A percentile compares a stretch with the other conserved stretches of the same genome.
Conservation (phyloP, 2,888 invertebrate genomes). For the Entomobrya multifasciata region DNA sequence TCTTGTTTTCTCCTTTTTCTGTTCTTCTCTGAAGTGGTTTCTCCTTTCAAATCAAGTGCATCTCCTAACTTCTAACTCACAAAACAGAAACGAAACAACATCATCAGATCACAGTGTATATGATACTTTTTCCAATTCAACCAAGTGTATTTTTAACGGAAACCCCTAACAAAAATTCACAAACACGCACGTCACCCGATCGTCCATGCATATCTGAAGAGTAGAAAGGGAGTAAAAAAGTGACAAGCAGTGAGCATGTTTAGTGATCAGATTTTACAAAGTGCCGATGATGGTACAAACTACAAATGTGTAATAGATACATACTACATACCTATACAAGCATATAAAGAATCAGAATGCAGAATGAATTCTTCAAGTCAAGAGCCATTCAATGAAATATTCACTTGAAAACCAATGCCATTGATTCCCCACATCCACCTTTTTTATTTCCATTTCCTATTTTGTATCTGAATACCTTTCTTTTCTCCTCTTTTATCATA, state of each 20-base stretch:
- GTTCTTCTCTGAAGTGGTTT: constrained; percentile 38
- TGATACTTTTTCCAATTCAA: not conserved
- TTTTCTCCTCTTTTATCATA: not conserved
- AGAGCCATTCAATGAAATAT: constrained; percentile 39
- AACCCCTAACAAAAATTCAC: not conserved
- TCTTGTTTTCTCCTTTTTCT: constrained; percentile 9
- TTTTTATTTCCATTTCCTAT: not conserved
- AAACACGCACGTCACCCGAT: not conserved
- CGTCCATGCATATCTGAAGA: constrained; percentile 16
- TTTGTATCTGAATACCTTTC: not conserved
- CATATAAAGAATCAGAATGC: no score
- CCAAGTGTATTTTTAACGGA: no score
- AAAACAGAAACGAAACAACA: no score
- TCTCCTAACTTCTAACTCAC: no score
- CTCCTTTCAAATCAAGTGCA: constrained; percentile 41
- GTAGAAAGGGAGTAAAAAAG: constrained; percentile 12
- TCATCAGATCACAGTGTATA: no score
- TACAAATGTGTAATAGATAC: no score
- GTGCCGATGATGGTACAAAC: no score
- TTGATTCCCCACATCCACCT: no score
- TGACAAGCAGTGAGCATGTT: constrained; percentile 23
- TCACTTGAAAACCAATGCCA: not conserved
- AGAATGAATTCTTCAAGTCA: no score
- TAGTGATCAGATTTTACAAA: constrained; percentile 28
- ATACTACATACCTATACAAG: no score